These are phyloP conservation scores for Berghia stephanieae DNA, from an alignment of 1,140 invertebrate species.

Conservation along the genomic window DNA sequence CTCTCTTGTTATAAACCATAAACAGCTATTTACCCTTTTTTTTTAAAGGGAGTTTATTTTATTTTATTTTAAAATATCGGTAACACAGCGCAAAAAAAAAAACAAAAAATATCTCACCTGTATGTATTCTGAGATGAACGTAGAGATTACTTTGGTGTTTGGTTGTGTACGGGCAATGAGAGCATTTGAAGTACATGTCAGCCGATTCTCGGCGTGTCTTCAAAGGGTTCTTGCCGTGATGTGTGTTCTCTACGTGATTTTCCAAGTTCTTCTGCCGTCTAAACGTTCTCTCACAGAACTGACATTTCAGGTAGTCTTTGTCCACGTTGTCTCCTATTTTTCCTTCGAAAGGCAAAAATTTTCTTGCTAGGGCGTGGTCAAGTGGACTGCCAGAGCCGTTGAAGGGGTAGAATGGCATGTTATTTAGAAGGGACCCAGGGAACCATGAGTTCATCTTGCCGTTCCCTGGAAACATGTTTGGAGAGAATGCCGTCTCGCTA, in stretches of 20 bases:
- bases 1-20: no score
- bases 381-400: conserved; percentile 43
- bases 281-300: conserved; percentile 63
- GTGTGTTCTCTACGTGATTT: conserved; percentile 62
- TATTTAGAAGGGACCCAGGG: conserved; percentile 42
- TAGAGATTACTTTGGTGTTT: conserved; percentile 66
- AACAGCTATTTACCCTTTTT: no score
- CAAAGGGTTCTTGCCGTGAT: conserved; percentile 55
- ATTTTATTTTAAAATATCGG: no score
- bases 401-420: conserved; percentile 24
- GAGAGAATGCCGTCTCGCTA: conserved; percentile 45
- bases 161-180: conserved; percentile 64
- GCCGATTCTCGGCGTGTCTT: conserved; percentile 51
- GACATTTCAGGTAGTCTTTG: conserved; percentile 64
- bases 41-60: no score
- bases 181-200: conserved; percentile 66
- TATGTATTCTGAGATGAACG: conserved; percentile 64
- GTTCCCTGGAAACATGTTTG: conserved; percentile 36
- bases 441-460: conserved; percentile 43
- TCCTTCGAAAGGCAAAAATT: conserved; percentile 53
- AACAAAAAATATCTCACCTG: conserved; percentile 49
- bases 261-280: conserved; percentile 62
- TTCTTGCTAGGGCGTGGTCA: conserved; percentile 50
- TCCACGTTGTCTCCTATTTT: conserved; percentile 55
- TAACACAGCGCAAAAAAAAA: no score